Base-by-base conservation (phyloP, 2,888 invertebrate species). In the Ornithoptera alexandrae region DNA sequence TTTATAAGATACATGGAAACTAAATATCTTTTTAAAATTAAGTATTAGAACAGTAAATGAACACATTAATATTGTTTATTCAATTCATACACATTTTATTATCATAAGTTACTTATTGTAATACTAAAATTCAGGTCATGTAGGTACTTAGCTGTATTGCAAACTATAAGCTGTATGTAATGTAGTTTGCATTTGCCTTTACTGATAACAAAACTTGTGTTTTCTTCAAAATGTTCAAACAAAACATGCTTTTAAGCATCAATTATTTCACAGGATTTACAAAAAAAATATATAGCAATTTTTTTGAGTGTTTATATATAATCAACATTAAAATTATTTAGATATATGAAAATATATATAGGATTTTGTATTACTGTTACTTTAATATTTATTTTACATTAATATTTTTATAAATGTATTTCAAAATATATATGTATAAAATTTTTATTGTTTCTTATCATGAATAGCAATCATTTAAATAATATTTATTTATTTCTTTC, bases 151-250 rank as follows among this genome's bases (percentile, higher is more conserved):
- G 53, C 53, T 10, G n/a, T 17, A 30, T 57, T 36, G 56, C 15
- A 36, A 56, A 57, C 20, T 20, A 39, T 15, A 64, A 64, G n/a
- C 57, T 6, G 22, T 30, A 59, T n/a, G 24, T 46, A 59, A 65
- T 65, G 50, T 42, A 58, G 58, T 65, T 65, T 39, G 20, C 20
- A 57, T 58, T 17, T 59, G 42, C 42, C 24, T 59, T 59, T 58
- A 46, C 46, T 65, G 65, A 65, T 65, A 65, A 65, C 42, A 59
- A 58, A 65, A 58, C 50, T 63, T 63, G 30, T 36, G 18, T 62
- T n/a, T 42, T n/a, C n/a, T n/a, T 15, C 2, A 46, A 46, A 1
- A 46, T 12, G 53, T 53, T 53, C 53, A 53, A 53, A 18, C 53
- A 53, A 53, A 53, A 53, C 53, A 53, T 18, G 18, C n/a, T 53